Evolutionary conservation across 2,888 invertebrate species (phyloP).

Genomic region (Drosophila recens): DNA sequence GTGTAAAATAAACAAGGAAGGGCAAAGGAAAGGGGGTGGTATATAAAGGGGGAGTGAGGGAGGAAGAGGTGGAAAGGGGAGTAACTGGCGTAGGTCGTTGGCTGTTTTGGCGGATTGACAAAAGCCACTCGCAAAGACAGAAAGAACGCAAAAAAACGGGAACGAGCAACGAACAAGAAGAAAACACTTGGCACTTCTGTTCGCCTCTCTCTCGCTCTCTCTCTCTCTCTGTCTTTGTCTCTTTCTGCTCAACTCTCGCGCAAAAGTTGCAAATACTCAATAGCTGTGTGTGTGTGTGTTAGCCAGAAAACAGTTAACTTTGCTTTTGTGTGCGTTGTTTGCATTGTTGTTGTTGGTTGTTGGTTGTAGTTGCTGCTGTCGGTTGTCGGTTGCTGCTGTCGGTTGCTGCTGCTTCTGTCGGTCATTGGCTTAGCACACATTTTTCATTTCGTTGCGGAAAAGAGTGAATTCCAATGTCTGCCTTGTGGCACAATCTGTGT

Average conservation of each 20-base stretch:
- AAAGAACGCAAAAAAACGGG: constrained; percentile 46
- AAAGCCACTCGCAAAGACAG: constrained; percentile 55
- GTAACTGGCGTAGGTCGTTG: constrained; percentile 58
- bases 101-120: constrained; percentile 61
- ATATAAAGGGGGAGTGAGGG: not conserved
- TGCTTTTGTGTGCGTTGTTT: constrained; percentile 69
- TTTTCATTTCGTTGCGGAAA: constrained; percentile 83
- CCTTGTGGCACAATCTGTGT: constrained; percentile 42
- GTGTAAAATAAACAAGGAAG: constrained; percentile 52
- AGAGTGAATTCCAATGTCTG: constrained; percentile 80
- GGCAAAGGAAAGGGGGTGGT: not conserved
- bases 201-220: constrained; percentile 25
- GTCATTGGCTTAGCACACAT: constrained; percentile 86
- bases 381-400: constrained; percentile 24
- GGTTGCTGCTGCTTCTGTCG: constrained; percentile 76
- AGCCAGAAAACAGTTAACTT: constrained; percentile 68
- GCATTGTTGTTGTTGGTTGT: constrained; percentile 52
- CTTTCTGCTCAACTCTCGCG: constrained; percentile 31
- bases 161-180: constrained; percentile 34
- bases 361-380: constrained; percentile 41
- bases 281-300: constrained; percentile 41
- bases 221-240: constrained; percentile 27
- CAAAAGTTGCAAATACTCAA: constrained; percentile 65
- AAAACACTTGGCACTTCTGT: constrained; percentile 40
- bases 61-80: not conserved